A percentile compares a stretch with the other conserved stretches of the same genome.
These are phyloP conservation scores for Lucifuga dentata DNA, from an alignment of 2,113 vertebrate genomes.

Conservation along the genomic window DNA sequence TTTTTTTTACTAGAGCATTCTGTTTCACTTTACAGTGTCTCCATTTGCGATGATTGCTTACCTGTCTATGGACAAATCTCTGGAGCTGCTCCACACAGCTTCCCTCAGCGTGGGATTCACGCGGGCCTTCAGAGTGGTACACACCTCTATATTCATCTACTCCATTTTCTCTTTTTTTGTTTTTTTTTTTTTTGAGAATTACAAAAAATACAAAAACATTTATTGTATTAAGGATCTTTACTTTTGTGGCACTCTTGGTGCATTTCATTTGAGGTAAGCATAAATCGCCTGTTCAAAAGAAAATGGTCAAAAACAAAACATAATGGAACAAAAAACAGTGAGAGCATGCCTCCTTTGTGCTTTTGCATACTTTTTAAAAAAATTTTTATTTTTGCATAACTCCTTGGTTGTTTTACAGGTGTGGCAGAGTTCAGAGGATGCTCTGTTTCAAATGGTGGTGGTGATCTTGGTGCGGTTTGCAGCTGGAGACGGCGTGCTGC, in stretches of 20 bases:
- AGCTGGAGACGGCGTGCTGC: slow-evolving; percentile 76
- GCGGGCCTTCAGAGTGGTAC: slow-evolving; percentile 94
- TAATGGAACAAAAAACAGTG: too few relatives aligned
- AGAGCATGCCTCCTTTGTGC: too few relatives aligned
- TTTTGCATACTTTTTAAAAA: too few relatives aligned
- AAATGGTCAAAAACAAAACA: background rate
- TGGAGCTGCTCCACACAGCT: slow-evolving; percentile 86
- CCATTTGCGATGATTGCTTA: slow-evolving; percentile 95
- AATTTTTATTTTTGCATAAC: too few relatives aligned
- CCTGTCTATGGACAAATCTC: slow-evolving; percentile 90
- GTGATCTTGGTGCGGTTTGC: slow-evolving; percentile 85
- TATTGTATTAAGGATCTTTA: background rate
- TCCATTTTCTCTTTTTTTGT: background rate
- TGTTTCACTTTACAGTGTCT: slow-evolving; percentile 87
- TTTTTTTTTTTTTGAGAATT: too few relatives aligned
- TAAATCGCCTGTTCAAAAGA: slow-evolving; percentile 4
- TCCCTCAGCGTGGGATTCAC: slow-evolving; percentile 93
- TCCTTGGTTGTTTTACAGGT: slow-evolving; percentile 81
- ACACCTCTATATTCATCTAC: slow-evolving; percentile 15
- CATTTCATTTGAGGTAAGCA: slow-evolving; percentile 4
- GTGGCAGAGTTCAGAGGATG: slow-evolving; percentile 95
- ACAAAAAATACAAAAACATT: background rate
- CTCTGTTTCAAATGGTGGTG: slow-evolving; percentile 89
- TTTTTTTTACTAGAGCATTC: background rate
- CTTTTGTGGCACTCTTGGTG: background rate